Evolutionary conservation across 2,797 vertebrate genomes (phyloP), one percentile per base, ranked within the genome.

Genomic region (Myotis planiceps): DNA sequence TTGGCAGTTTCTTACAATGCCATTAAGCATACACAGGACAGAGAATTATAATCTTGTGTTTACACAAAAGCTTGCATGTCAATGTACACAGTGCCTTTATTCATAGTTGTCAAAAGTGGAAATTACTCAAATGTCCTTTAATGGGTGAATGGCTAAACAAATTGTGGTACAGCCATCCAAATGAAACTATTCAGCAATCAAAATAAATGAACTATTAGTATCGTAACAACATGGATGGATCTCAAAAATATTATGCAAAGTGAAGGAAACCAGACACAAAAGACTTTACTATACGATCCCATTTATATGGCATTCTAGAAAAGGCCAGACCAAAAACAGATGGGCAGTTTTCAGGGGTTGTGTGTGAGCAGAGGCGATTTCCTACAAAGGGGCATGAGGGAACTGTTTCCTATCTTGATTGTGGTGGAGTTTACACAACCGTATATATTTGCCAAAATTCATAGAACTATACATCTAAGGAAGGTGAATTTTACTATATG

Each of bases 241-340:
- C 90, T 93, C 45, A 51, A 6, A 89, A 92, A 71, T 3, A 47
- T 71, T 83, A 49, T 32, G 12, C 32, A 82, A 83, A n/a, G 63
- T 63, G 32, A 83, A 90, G 65, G 49, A 86, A 68, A 21, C n/a
- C 69, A 69, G 55, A 47, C n/a, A 78, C 60, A 92, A 79, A 94
- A 80, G 27, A 4, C 39, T 25, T 34, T 16, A 39, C 42, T 69
- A 21, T 55, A 45, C 60, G 34, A 51, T 39, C 16, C 53, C 68
- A 58, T 39, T 80, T 78, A 66, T 18, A 15, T 23, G 66, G 79
- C 45, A 78, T 94, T 69, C 27, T 14, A 51, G 65, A 85, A 85
- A 86, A 66, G 45, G 82, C 10, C 32, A 82, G 92, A n/a, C 27
- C 63, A 27, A 75, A 95, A 42, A 9, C 88, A 84, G 71, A 29